phyloP scores from a whole-genome alignment of 2,113 vertebrate genomes.

The Microtus ochrogaster region DNA sequence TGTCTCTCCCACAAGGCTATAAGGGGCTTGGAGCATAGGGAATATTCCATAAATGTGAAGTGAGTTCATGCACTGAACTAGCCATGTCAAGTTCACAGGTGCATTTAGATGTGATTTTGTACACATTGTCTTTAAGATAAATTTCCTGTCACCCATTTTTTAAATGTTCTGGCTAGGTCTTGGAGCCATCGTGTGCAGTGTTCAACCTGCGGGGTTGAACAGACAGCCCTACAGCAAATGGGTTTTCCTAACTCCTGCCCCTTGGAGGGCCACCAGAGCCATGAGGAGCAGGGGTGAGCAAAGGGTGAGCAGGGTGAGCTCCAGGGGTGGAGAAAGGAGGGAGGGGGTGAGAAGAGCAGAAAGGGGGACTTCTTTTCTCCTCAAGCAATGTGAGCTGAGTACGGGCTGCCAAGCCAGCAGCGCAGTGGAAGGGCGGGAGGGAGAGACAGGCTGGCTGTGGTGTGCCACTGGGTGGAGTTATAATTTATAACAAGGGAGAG shows the following conservation, averaged over 20 bases:
- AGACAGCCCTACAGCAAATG: neutral
- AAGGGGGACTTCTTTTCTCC: slow-evolving; percentile 2
- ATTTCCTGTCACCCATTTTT: slow-evolving; percentile 51
- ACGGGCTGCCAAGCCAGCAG: slow-evolving; percentile 1
- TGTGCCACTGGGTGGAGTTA: slow-evolving; percentile 71
- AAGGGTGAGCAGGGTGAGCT: slow-evolving; percentile 28
- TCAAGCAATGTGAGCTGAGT: neutral
- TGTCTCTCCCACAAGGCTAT: neutral
- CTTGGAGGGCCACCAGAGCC: neutral
- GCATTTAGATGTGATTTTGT: neutral
- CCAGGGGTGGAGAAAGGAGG: neutral
- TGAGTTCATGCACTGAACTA: neutral
- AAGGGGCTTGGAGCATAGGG: neutral
- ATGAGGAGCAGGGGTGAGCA: neutral
- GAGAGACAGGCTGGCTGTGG: slow-evolving; percentile 59
- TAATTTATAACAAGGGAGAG: slow-evolving; percentile 77
- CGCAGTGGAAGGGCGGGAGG: slow-evolving; percentile 17
- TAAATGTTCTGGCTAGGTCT: neutral
- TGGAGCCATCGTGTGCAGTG: neutral
- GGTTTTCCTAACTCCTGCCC: neutral
- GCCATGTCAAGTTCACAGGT: neutral
- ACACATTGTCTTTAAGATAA: slow-evolving; percentile 28
- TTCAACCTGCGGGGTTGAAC: neutral
- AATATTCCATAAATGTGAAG: neutral
- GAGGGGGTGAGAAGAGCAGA: slow-evolving; percentile 24